Percentiles rank a stretch among this genome's conserved stretches.
Conservation (phyloP, 2,113 vertebrate genomes). For the Drymodes brunneopygia region DNA sequence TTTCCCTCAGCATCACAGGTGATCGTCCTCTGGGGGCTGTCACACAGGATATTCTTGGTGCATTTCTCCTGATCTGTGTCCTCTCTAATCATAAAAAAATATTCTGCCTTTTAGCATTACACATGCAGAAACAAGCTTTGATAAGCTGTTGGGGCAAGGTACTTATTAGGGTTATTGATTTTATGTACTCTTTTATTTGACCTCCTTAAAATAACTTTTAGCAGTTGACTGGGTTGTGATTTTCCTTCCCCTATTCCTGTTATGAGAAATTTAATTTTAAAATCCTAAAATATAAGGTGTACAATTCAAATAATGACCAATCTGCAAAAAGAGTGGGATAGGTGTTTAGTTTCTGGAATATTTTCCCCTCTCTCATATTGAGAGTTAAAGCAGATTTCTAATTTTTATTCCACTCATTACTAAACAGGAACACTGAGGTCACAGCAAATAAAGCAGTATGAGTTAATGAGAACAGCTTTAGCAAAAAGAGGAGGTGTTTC, state of each 20-base stretch:
- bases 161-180: neutral
- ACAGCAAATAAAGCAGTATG: conserved; percentile 78
- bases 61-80: neutral
- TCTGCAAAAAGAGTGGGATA: neutral
- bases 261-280: neutral
- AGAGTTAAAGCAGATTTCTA: conserved; percentile 65
- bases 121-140: neutral
- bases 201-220: neutral
- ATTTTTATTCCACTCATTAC: conserved; percentile 77
- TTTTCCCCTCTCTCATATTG: conserved; percentile 45
- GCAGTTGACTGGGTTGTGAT: neutral
- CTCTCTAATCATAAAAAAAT: neutral
- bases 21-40: neutral
- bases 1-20: neutral
- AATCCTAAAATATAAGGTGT: neutral
- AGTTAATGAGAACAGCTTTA: conserved; percentile 83
- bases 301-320: conserved; percentile 7
- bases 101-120: neutral
- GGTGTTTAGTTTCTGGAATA: conserved; percentile 24
- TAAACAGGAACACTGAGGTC: conserved; percentile 76
- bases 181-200: neutral
- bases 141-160: neutral
- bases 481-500: conserved; percentile 77
- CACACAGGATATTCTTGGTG: neutral
- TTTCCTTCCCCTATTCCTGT: neutral